Evolutionary conservation across 92 coral and sea anemone genomes (phyloP).

Genomic region (Micromussa lordhowensis): DNA sequence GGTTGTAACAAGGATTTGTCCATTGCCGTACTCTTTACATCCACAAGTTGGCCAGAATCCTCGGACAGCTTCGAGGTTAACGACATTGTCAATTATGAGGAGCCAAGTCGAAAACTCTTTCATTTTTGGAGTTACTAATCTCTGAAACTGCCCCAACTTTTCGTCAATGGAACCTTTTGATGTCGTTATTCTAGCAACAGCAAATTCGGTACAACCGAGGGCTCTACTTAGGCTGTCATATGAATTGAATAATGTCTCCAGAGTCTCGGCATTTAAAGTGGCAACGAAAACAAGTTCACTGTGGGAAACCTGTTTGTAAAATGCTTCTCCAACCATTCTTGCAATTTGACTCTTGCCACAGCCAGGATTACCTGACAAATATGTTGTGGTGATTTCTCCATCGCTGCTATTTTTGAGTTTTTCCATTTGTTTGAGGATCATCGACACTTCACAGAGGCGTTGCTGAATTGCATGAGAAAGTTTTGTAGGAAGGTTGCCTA

Average conservation of each 20-base stretch:
- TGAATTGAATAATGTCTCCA: conserved; percentile 51
- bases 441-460: conserved; percentile 23
- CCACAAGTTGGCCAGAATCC: conserved; percentile 6
- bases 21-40: conserved; percentile 25
- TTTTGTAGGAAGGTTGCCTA: conserved; percentile 40
- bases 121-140: conserved; percentile 41
- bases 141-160: conserved; percentile 47
- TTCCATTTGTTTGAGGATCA: conserved; percentile 30
- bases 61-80: conserved; percentile 13
- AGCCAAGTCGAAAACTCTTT: conserved; percentile 57
- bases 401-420: conserved; percentile 19
- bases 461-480: conserved; percentile 39
- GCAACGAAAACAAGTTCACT: conserved; percentile 41
- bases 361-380: conserved; percentile 56
- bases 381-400: conserved; percentile 31
- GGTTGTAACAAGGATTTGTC: conserved; percentile 42
- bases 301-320: conserved; percentile 16
- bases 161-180: conserved; percentile 41
- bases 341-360: conserved; percentile 68
- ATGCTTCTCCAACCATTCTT: conserved; percentile 50
- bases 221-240: conserved; percentile 41
- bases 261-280: conserved; percentile 48
- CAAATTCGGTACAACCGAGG: conserved; percentile 39
- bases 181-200: conserved; percentile 39
- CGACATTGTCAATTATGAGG: conserved; percentile 61